A percentile compares a stretch with the other conserved stretches of the same genome.
These are phyloP conservation scores for Pagrus major DNA, from an alignment of 2,113 vertebrate species.

Conservation along the genomic window DNA sequence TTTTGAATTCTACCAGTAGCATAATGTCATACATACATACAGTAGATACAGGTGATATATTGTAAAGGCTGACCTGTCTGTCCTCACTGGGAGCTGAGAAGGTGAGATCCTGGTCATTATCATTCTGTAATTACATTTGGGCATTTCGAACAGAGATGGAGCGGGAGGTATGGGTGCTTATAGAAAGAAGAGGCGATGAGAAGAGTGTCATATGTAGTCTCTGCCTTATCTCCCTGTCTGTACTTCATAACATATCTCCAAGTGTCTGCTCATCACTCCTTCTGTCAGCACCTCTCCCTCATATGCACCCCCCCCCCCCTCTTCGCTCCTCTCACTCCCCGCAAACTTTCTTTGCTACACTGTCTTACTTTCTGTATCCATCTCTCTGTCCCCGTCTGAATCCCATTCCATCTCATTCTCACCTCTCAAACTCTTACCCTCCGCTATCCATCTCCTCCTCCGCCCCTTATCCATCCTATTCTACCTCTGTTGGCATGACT, in stretches of 20 bases:
- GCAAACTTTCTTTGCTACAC: slow-evolving; percentile 51
- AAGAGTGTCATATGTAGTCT: slow-evolving; percentile 1
- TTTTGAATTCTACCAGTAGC: neutral
- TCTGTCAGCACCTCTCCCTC: slow-evolving; percentile 53
- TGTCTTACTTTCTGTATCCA: slow-evolving; percentile 58
- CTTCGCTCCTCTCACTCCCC: slow-evolving; percentile 5
- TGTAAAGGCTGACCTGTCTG: neutral
- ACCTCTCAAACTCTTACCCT: slow-evolving; percentile 64
- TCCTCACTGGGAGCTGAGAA: neutral
- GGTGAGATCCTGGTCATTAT: slow-evolving; percentile 35
- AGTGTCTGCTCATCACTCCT: slow-evolving; percentile 63
- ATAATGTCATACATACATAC: neutral
- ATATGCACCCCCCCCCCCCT: slow-evolving; percentile 3
- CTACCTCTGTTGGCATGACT: slow-evolving; percentile 73
- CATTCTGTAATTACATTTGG: slow-evolving; percentile 38
- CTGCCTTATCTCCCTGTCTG: slow-evolving; percentile 17
- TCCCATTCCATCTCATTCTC: slow-evolving; percentile 69
- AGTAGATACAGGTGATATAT: slow-evolving; percentile 8
- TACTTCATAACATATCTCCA: slow-evolving; percentile 35
- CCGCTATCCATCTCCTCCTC: slow-evolving; percentile 61
- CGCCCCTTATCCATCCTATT: slow-evolving; percentile 61
- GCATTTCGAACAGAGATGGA: slow-evolving; percentile 27
- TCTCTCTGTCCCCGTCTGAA: slow-evolving; percentile 53
- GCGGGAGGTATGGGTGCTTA: neutral
- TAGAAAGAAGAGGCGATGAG: neutral